Conservation (phyloP, 2,797 vertebrate species). For the Tolypeutes matacus region DNA sequence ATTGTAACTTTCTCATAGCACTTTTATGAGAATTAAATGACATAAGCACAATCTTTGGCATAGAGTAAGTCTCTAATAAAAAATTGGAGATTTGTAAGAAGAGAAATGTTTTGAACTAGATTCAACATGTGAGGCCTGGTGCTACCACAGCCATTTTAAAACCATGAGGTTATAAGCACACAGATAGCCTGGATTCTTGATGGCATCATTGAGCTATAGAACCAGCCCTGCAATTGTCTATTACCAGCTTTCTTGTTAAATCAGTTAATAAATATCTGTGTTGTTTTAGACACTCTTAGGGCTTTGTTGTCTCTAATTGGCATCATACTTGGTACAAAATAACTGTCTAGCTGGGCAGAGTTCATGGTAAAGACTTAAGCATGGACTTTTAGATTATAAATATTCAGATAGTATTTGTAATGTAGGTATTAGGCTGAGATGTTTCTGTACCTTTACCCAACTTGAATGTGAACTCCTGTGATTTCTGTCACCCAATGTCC, state of each 20-base stretch:
- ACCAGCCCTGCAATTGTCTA: background rate
- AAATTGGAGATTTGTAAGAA: background rate
- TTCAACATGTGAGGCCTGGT: background rate
- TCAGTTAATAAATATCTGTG: background rate
- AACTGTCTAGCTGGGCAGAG: background rate
- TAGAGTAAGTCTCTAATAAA: background rate
- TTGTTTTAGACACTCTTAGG: background rate
- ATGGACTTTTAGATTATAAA: background rate
- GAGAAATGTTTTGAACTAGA: background rate
- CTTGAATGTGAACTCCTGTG: background rate
- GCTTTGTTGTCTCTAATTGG: background rate
- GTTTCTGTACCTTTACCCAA: background rate
- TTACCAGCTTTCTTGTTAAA: background rate
- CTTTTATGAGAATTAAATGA: background rate
- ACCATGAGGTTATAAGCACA: background rate
- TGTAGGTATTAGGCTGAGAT: background rate
- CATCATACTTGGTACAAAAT: background rate
- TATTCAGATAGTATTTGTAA: background rate
- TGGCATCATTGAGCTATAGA: background rate
- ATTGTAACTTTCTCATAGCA: background rate
- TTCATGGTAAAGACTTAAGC: background rate
- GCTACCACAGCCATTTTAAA: background rate
- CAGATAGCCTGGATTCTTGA: background rate
- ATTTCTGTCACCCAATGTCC: background rate
- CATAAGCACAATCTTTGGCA: background rate